phyloP scores from a whole-genome alignment of 2,113 vertebrate species.

The Peromyscus maniculatus region DNA sequence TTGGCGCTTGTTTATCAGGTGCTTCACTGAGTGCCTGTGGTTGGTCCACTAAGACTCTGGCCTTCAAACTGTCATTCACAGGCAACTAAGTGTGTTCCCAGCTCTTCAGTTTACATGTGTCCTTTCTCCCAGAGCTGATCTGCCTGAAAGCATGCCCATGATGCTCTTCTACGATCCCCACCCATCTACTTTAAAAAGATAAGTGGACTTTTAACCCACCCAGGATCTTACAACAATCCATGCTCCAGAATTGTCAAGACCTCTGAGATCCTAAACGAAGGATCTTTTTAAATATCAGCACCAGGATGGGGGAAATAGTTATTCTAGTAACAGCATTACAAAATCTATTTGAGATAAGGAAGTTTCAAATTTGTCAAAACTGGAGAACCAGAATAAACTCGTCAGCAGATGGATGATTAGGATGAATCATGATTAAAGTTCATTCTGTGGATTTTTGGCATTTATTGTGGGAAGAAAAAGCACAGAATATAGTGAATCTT shows the following conservation, averaged over 20 bases:
- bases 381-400: conserved; percentile 25
- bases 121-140: background rate
- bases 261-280: background rate
- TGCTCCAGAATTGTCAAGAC: background rate
- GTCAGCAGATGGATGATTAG: background rate
- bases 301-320: background rate
- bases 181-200: background rate
- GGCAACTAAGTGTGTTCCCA: background rate
- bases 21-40: background rate
- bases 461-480: background rate
- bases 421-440: conserved; percentile 49
- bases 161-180: background rate
- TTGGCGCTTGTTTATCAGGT: background rate
- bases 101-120: background rate
- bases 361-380: conserved; percentile 35
- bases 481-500: conserved; percentile 41
- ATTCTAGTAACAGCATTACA: background rate
- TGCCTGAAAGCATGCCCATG: background rate
- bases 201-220: background rate
- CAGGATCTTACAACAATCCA: background rate
- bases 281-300: conserved; percentile 21
- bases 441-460: conserved; percentile 1
- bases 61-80: conserved; percentile 2
- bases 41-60: background rate
- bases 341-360: conserved; percentile 18